Percentiles rank a stretch among this genome's conserved stretches.
phyloP scores from a whole-genome alignment of 2,113 vertebrate species.

The Rallus limicola region DNA sequence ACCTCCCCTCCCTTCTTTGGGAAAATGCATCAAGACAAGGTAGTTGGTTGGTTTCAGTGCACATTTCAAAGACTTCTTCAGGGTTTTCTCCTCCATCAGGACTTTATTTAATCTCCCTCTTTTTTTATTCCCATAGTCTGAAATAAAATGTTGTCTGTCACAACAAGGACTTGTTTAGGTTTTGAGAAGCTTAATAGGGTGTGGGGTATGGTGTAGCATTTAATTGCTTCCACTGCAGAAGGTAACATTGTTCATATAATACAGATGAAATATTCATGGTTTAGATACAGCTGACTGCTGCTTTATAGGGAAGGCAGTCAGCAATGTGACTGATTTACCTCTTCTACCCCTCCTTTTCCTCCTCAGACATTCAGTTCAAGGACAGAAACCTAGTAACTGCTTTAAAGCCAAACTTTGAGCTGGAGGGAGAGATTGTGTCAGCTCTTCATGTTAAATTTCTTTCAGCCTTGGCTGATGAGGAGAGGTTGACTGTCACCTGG shows the following conservation, averaged over 20 bases:
- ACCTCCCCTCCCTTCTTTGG: not conserved
- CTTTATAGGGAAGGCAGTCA: not conserved
- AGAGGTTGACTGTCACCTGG: not conserved
- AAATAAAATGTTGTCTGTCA: not conserved
- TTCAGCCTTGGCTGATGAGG: not conserved
- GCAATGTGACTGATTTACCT: not conserved
- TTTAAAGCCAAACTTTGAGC: not conserved
- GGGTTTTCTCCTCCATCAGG: not conserved
- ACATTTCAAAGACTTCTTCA: not conserved
- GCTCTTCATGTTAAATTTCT: not conserved
- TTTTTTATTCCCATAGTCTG: not conserved
- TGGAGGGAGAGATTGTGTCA: not conserved
- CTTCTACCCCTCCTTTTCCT: not conserved
- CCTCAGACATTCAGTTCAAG: not conserved
- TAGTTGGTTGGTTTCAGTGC: not conserved
- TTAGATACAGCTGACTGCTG: not conserved
- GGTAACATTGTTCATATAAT: not conserved
- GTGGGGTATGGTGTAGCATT: not conserved
- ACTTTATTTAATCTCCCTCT: not conserved
- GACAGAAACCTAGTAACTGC: not conserved
- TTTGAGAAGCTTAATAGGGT: not conserved
- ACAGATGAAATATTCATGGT: not conserved
- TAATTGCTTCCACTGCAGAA: not conserved
- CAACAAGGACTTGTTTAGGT: not conserved
- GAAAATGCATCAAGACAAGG: not conserved